Evolutionary conservation across 2,888 invertebrate genomes (phyloP).

Genomic region (Chymomyza procnemis): DNA sequence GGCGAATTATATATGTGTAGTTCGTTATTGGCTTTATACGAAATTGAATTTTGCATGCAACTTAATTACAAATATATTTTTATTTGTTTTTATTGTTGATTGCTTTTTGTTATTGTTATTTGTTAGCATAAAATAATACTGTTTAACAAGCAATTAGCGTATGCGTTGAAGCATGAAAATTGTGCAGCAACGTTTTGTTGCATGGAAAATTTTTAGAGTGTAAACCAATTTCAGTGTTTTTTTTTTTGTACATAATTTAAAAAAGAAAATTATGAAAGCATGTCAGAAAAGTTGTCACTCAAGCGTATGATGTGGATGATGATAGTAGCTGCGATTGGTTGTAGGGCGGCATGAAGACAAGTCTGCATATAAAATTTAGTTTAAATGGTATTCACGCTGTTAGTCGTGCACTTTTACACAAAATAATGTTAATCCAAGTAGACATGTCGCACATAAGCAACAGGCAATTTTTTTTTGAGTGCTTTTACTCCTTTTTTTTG

Average conservation of each 20-base stretch:
- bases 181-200: background rate
- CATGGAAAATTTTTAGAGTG: background rate
- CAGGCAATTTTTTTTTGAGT: too few relatives aligned
- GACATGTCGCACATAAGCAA: too few relatives aligned
- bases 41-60: slow-evolving; percentile 52
- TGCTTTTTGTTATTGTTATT: slow-evolving; percentile 19
- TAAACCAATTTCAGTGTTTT: background rate
- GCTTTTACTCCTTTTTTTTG: too few relatives aligned
- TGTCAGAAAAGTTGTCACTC: background rate
- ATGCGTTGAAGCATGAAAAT: slow-evolving; percentile 64
- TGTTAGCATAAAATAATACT: slow-evolving; percentile 48
- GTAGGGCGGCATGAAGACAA: too few relatives aligned
- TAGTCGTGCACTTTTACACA: too few relatives aligned
- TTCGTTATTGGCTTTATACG: background rate
- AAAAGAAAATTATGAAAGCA: background rate
- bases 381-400: too few relatives aligned
- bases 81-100: slow-evolving; percentile 33
- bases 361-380: too few relatives aligned
- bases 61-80: slow-evolving; percentile 28
- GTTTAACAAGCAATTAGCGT: slow-evolving; percentile 61
- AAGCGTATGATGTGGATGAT: background rate
- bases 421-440: too few relatives aligned
- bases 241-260: background rate
- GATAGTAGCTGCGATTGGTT: too few relatives aligned
- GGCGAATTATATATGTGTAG: background rate